These are phyloP conservation scores for Agonopterix arenella DNA, from an alignment of 2,888 invertebrate genomes.

Conservation along the genomic window DNA sequence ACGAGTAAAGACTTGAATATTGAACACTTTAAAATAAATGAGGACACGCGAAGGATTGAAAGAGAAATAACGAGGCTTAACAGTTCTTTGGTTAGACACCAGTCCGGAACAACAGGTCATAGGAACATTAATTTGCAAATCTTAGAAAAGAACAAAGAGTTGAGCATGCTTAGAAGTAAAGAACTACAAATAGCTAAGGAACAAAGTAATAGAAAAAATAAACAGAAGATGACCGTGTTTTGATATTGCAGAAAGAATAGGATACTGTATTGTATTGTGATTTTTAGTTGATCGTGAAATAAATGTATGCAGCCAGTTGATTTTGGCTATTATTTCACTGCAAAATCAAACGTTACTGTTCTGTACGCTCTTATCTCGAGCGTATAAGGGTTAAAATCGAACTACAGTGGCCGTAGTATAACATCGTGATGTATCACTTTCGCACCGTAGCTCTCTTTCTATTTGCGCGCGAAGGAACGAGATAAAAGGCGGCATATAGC, in stretches of 20 bases:
- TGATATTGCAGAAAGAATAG: not conserved
- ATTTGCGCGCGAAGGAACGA: too few relatives aligned
- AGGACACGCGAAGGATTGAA: conserved; percentile 82
- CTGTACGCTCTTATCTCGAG: too few relatives aligned
- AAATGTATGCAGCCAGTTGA: too few relatives aligned
- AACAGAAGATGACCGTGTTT: conserved; percentile 86
- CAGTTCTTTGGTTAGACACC: conserved; percentile 79
- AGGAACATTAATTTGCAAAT: conserved; percentile 79
- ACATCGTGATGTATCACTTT: too few relatives aligned
- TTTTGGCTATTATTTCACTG: too few relatives aligned
- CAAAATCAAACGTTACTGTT: too few relatives aligned
- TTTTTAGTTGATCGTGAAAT: too few relatives aligned
- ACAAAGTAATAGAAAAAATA: conserved; percentile 82
- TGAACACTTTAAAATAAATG: conserved; percentile 82
- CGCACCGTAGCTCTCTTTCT: too few relatives aligned
- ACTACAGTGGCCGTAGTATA: too few relatives aligned
- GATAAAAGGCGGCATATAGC: too few relatives aligned
- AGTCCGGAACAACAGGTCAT: conserved; percentile 76
- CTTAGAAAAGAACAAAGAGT: conserved; percentile 76
- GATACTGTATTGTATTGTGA: too few relatives aligned
- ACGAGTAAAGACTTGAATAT: conserved; percentile 83
- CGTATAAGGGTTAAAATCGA: too few relatives aligned
- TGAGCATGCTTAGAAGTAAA: conserved; percentile 75
- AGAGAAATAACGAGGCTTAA: conserved; percentile 81
- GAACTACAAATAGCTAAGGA: conserved; percentile 82